Percentiles rank a stretch among this genome's conserved stretches.
These are phyloP conservation scores for Forbesichthys papilliferus DNA, from an alignment of 2,113 vertebrate genomes.

Conservation along the genomic window DNA sequence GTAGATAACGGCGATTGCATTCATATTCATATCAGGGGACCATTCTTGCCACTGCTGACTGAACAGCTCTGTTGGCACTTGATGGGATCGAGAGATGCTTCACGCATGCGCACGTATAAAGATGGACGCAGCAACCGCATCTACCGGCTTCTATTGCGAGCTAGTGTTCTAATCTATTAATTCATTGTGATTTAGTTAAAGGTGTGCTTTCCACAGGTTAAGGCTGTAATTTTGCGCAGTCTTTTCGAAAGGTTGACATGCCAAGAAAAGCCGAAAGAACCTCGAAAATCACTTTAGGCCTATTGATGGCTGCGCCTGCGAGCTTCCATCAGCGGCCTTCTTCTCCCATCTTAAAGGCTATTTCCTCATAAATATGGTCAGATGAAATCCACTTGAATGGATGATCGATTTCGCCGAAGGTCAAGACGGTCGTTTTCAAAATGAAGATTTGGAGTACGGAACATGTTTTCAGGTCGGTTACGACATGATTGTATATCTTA, in stretches of 20 bases:
- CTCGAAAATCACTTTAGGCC: constrained; percentile 6
- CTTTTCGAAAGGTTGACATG: constrained; percentile 4
- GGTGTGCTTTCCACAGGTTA: background rate
- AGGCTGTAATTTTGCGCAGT: background rate
- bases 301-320: constrained; percentile 33
- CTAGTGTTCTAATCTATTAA: background rate
- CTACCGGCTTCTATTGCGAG: constrained; percentile 43
- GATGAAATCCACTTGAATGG: constrained; percentile 11
- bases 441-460: constrained; percentile 84
- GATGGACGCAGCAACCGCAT: constrained; percentile 43
- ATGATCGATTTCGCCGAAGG: background rate
- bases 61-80: constrained; percentile 9
- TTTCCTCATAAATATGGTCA: constrained; percentile 33
- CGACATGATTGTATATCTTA: too few species aligned
- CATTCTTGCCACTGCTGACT: constrained; percentile 39
- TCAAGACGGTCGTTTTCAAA: constrained; percentile 2
- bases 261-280: constrained; percentile 1
- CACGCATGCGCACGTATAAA: constrained; percentile 58
- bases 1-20: constrained; percentile 26
- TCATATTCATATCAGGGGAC: constrained; percentile 36
- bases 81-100: constrained; percentile 41
- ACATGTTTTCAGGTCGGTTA: constrained; percentile 77
- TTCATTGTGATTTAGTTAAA: background rate
- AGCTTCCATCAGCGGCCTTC: constrained; percentile 48
- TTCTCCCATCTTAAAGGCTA: background rate